Evolutionary conservation across 2,888 invertebrate genomes (phyloP), one percentile per base, ranked within the genome.

Genomic region (Macaria notata): DNA sequence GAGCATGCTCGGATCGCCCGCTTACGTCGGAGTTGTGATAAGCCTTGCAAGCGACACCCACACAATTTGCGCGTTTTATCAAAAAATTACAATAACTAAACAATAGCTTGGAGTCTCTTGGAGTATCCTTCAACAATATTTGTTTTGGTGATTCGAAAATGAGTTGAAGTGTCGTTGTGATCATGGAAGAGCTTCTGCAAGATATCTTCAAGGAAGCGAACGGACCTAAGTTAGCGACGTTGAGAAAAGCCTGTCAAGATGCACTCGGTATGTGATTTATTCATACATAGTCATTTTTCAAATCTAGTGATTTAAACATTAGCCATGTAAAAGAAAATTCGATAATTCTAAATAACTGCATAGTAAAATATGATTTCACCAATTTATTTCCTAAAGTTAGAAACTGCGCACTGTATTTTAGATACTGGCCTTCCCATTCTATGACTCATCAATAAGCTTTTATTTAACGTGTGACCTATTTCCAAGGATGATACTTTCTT

Each of bases 191-290:
- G 85, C 92, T 98, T 72, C 92, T 98, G 66, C 93, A 95, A 81
- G 95, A 96, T 84, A 94, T 98, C 75, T 94, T 95, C 70, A 96
- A 95, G 86, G 98, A 98, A 91, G 95, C 97, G 61, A 94, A 94
- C 50, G 95, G 95, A 72, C 94, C 95, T 33, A 98, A 97, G 86
- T 91, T 95, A 73, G 92, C 94, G 57, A 92, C 93, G 68, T 86
- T 98, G 70, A 94, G 95, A 77, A 95, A 96, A 88, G 93, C 96
- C 69, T 96, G 97, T 75, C 96, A 97, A 89, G 96, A 96, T 88
- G 97, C 97, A 68, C 93, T 96, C 83, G 97, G 98, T 97, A 60
- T 54, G 59, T 46, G 41, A 42, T n/a, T n/a, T 42, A 42, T 42
- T n/a, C n/a, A 9, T n/a, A 42, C 7, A 36, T 7, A 4, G 5